Evolutionary conservation across 1,140 invertebrate genomes (phyloP), one percentile per base, ranked within the genome.

Genomic region (Vanessa atalanta): DNA sequence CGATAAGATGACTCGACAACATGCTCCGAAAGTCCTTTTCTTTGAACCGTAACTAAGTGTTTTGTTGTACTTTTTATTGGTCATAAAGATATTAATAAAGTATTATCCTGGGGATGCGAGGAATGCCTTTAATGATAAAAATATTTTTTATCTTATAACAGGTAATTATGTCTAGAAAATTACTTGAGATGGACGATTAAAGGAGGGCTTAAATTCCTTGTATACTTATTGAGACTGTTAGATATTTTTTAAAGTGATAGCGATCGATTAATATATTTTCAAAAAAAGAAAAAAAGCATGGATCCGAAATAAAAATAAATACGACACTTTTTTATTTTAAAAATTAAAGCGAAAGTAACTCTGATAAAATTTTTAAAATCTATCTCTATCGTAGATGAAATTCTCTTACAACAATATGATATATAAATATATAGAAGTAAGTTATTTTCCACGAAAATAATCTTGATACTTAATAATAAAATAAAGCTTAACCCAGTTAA

Each of bases 1-100:
- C 91, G 89, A 88, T 89, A 81, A 85, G 85, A 89, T 92, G 90
- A 92, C 87, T 78, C 70, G 80, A 88, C 89, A 88, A 88, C 79
- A 87, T 75, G 80, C 75, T 79, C 67, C 84, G 81, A 85, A 86
- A 86, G 83, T 89, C 87, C 87, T 87, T 86, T 83, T 82, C 83
- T 83, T 79, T 77, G 79, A 83, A 84, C 84, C 89, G 85, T 90
- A 87, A 87, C 91, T 86, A 91, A 93, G 88, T 77, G 86, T 83
- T 85, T 85, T 83, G 77, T 78, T 80, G 84, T 82, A 87, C 86
- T 87, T 91, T 90, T 90, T 89, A 84, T 85, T 77, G 76, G 71
- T 83, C 81, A 85, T 85, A 84, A 78, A 89, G 81, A 88, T 89
- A 88, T 91, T 88, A 86, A 87, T 77, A 88, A 85, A 84, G 81